Evolutionary conservation across 2,797 vertebrate genomes (phyloP).

Genomic region (Saxicola maurus): DNA sequence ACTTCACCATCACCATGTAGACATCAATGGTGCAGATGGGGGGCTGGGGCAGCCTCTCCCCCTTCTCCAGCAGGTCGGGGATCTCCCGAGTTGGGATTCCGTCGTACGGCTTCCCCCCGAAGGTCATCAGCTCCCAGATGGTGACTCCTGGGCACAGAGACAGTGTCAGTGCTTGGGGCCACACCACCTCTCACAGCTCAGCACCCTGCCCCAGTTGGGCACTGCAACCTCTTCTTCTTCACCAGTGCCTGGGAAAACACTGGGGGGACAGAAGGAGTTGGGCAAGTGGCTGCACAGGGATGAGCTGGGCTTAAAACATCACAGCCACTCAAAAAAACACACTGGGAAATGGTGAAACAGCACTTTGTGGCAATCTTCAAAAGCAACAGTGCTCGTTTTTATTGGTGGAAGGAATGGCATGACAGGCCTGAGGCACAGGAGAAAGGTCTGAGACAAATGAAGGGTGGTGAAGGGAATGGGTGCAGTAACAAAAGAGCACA

Average conservation of each 20-base stretch:
- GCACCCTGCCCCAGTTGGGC: neutral
- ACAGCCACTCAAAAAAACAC: neutral
- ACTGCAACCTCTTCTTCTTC: neutral
- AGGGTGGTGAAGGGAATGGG: neutral
- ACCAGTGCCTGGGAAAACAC: neutral
- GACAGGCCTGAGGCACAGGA: neutral
- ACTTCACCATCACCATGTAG: conserved; percentile 99
- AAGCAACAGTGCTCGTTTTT: neutral
- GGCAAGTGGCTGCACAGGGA: too few species aligned
- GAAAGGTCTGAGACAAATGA: neutral
- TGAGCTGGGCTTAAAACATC: neutral
- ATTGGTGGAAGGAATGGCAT: neutral
- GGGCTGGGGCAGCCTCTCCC: conserved; percentile 91
- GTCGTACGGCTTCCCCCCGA: conserved; percentile 94
- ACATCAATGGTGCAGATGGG: conserved; percentile 97
- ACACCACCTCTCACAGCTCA: neutral
- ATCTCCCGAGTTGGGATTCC: conserved; percentile 94
- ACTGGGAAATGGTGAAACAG: neutral
- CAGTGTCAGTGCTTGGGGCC: neutral
- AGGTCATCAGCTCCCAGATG: conserved; percentile 98
- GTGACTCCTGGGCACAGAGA: conserved; percentile 82
- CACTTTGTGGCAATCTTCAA: neutral
- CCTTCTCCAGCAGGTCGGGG: conserved; percentile 95
- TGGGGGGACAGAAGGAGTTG: neutral
- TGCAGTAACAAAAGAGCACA: neutral